These are phyloP conservation scores for Florisuga fusca DNA, from an alignment of 2,797 vertebrate species.

Conservation along the genomic window DNA sequence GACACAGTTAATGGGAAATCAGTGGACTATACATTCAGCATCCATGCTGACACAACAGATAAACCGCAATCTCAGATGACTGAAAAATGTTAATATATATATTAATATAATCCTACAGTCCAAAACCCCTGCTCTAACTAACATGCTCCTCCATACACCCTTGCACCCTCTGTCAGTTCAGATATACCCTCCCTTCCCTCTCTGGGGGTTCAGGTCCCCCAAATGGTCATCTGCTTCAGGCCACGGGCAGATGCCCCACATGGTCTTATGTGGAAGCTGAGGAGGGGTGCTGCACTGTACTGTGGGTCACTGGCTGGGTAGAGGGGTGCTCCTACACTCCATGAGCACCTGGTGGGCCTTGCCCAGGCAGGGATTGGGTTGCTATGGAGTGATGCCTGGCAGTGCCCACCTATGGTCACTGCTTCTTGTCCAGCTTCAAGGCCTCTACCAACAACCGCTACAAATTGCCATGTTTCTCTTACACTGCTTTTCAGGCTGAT, in stretches of 20 bases:
- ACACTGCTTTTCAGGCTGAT: neutral
- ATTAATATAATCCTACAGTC: no score
- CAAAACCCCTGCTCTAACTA: neutral
- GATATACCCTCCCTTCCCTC: accelerated
- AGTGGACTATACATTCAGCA: neutral
- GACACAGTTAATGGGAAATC: neutral
- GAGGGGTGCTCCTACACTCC: neutral
- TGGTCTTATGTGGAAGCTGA: accelerated
- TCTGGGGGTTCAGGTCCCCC: neutral
- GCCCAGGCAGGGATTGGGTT: neutral
- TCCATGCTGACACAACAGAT: neutral
- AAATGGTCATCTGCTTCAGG: neutral
- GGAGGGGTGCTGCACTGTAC: neutral
- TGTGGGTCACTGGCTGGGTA: neutral
- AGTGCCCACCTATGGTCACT: neutral
- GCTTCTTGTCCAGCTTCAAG: neutral
- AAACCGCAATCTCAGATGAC: neutral
- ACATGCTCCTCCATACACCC: accelerated
- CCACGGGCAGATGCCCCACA: neutral
- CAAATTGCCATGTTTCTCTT: neutral
- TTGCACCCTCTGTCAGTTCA: neutral
- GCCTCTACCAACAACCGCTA: neutral
- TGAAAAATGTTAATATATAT: neutral
- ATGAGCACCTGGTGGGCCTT: neutral
- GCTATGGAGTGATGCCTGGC: accelerated